These are phyloP conservation scores for Heterohyrax brucei DNA, from an alignment of 2,797 vertebrate species.

Conservation along the genomic window DNA sequence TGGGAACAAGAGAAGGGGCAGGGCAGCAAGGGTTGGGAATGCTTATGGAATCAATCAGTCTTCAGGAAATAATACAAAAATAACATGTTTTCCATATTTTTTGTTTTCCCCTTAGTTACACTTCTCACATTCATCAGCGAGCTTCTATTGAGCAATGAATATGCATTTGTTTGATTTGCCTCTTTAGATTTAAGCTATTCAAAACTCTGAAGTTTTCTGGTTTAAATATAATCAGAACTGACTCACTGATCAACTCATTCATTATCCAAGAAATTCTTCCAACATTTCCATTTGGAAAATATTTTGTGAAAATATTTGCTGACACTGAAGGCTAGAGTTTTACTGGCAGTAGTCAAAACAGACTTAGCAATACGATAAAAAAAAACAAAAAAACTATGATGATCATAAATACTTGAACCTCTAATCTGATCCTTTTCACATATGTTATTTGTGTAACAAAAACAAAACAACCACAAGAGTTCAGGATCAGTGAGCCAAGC, in stretches of 20 bases:
- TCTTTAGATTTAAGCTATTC: constrained; percentile 25
- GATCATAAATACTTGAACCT: not conserved
- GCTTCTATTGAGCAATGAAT: constrained; percentile 49
- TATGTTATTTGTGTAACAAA: not conserved
- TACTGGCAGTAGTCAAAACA: constrained; percentile 38
- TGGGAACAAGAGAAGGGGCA: constrained; percentile 17
- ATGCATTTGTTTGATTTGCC: constrained; percentile 43
- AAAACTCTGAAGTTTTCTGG: constrained; percentile 43
- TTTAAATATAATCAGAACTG: constrained; percentile 37
- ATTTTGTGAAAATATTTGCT: constrained; percentile 43
- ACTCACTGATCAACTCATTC: constrained; percentile 20
- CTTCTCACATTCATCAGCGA: constrained; percentile 53
- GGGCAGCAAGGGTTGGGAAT: constrained; percentile 13
- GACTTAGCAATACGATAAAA: not conserved
- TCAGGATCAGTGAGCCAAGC: not conserved
- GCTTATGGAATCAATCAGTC: constrained; percentile 56
- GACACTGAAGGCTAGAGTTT: not conserved
- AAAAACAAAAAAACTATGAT: constrained; percentile 33
- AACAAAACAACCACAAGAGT: not conserved
- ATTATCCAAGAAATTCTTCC: not conserved
- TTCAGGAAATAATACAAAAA: constrained; percentile 62
- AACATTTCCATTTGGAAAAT: constrained; percentile 55
- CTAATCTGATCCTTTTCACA: constrained; percentile 20
- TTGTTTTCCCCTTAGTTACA: constrained; percentile 50
- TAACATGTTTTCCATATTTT: constrained; percentile 14